Evolutionary conservation across 1,140 invertebrate species (phyloP), one percentile per base, ranked within the genome.

Genomic region (Lycorma delicatula): DNA sequence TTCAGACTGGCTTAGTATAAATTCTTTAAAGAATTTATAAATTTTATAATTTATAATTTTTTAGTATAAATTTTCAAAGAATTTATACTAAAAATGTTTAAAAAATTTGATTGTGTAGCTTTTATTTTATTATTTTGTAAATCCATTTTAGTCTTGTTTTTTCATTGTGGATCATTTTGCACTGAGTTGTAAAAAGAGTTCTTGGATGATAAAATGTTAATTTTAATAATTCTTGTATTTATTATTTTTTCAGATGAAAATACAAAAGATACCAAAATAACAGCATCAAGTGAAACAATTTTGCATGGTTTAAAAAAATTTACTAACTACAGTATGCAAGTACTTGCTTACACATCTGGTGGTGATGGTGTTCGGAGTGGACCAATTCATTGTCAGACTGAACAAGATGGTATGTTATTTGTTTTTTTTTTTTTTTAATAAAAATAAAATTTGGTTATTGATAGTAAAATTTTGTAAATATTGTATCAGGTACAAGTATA

Each of bases 271-370:
- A 89, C 88, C 1, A 93, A 93, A 72, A 93, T 91, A 61, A 91
- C 89, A 46, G 85, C 91, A 36, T 89, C 90, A 57, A 92, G 87
- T 68, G 92, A 96, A 73, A 93, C 92, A 1, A 93, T 93, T 67
- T 78, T 95, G 5, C 88, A 93, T 68, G 91, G 88, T 48, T 75
- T 98, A 23, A 89, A 93, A 71, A 96, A 96, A 71, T 97, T 87
- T 71, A 97, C 93, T 1, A 97, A 98, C 75, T 98, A 97, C 74
- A 95, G 90, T 52, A 93, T 98, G 81, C 90, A 96, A 79, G 91
- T 97, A 29, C 73, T 97, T 60, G 93, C 93, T 41, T 96, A 86
- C 66, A 97, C 93, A 25, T 88, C 90, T 47, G 93, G 92, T 58
- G 95, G 95, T n/a, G 93, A 97, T 70, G 95, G 94, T 56, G 91